Base-by-base conservation (phyloP, 2,888 invertebrate genomes). In the Selenia dentaria region DNA sequence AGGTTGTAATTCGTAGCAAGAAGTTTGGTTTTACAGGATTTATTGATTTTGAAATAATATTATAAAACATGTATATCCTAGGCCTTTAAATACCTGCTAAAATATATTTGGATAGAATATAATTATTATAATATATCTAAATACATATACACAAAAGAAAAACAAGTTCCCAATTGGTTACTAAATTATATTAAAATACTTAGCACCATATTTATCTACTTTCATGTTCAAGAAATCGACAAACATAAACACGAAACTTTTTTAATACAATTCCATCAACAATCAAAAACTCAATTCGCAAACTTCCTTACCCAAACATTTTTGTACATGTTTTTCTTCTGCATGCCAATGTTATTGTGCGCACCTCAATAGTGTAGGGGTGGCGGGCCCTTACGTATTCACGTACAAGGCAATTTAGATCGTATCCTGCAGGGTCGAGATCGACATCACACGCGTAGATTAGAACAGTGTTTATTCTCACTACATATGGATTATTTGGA, bases 381-480 rank as follows among this genome's bases (percentile, higher is more conserved):
- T 51, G 42, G 45, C 37, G 45, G 43, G 51, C 57, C 52, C 56
- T 44, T 58, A 52, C 55, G 53, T 55, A 51, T 50, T 52, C 47
- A 42, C 37, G 54, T 61, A 62, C 59, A 60, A 60, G 62, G 57
- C 53, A 62, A 64, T 64, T 64, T 61, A 62, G 64, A 64, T 62
- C 52, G 59, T 64, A 64, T 64, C 64, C 53, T 50, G 49, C 40
- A 47, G 46, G 53, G 48, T 48, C 43, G 54, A 57, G 58, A 61
- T 59, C 60, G 60, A 53, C 58, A 57, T 57, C 57, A 43, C 57
- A 43, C 29, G 29, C 43, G 39, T 39, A 39, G n/a, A 10, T 10
- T 5, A n/a, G 16, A 6, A 31, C 39, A 31, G 34, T n/a, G 13
- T 4, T 11, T 22, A 10, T 10, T 36, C 18, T 37, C 8, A 3